phyloP scores from a whole-genome alignment of 2,113 vertebrate genomes.

The Bettongia penicillata region DNA sequence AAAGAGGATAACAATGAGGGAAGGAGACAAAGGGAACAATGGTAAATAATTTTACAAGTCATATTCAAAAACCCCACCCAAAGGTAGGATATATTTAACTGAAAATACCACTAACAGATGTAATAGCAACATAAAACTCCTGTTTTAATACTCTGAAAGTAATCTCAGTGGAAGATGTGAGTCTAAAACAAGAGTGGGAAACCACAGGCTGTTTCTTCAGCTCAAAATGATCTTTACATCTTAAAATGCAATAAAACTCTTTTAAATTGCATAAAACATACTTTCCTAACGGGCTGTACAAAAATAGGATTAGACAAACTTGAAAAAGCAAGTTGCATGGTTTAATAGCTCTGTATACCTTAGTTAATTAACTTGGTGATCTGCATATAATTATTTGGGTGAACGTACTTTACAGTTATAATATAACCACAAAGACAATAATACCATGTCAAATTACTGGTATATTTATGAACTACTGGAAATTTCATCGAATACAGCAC shows the following conservation, averaged over 20 bases:
- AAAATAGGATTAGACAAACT: background rate
- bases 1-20: background rate
- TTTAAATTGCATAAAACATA: background rate
- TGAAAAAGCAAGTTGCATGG: background rate
- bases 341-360: background rate
- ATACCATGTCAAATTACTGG: background rate
- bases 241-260: background rate
- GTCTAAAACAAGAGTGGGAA: background rate
- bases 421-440: background rate
- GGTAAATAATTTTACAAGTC: conserved; percentile 11
- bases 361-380: background rate
- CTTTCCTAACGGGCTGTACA: background rate
- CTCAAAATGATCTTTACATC: background rate
- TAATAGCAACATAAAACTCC: rapidly evolving
- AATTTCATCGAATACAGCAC: background rate
- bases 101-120: background rate
- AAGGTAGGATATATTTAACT: background rate
- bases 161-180: background rate
- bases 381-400: background rate
- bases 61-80: background rate
- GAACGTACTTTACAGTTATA: background rate
- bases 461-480: background rate
- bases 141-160: background rate
- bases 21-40: background rate
- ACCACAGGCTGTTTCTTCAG: background rate